A percentile compares a stretch with the other conserved stretches of the same genome.
Evolutionary conservation across 2,888 invertebrate species (phyloP).

Genomic region (Chelonus formosanus): DNA sequence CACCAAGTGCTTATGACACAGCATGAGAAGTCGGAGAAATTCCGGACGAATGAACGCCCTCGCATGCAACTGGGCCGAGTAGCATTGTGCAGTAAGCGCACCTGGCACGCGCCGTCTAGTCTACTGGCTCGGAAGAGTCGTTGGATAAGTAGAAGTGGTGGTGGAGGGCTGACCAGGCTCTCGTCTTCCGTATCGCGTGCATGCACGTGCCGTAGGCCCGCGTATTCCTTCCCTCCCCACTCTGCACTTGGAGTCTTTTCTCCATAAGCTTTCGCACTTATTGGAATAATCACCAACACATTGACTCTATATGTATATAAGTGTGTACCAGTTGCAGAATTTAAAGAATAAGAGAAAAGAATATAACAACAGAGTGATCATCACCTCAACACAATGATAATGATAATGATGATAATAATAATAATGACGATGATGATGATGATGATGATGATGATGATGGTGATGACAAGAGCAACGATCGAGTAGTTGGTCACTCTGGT

Average conservation of each 20-base stretch:
- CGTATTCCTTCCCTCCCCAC: slow-evolving; percentile 22
- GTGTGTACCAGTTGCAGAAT: too few species aligned
- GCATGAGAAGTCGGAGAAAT: slow-evolving; percentile 3
- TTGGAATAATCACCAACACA: not conserved
- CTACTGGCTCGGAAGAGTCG: slow-evolving; percentile 33
- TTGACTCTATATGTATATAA: too few species aligned
- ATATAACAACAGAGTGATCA: too few species aligned
- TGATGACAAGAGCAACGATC: too few species aligned
- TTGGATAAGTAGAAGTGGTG: slow-evolving; percentile 1
- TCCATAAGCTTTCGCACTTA: slow-evolving; percentile 23
- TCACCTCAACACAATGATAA: too few species aligned
- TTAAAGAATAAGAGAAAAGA: too few species aligned
- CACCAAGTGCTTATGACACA: slow-evolving; percentile 5
- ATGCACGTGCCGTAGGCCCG: slow-evolving; percentile 27
- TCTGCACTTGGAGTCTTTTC: slow-evolving; percentile 27
- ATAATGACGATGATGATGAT: too few species aligned
- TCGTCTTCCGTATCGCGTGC: slow-evolving; percentile 22
- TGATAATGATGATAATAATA: too few species aligned
- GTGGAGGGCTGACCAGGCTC: slow-evolving; percentile 8
- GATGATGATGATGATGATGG: too few species aligned
- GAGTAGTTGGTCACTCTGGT: too few species aligned
- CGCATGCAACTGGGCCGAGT: slow-evolving; percentile 18
- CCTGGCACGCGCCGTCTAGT: slow-evolving; percentile 61
- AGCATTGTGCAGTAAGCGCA: slow-evolving; percentile 57
- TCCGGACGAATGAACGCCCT: slow-evolving; percentile 1